Evolutionary conservation across 2,797 vertebrate species (phyloP).

Genomic region (Gymnodraco acuticeps): DNA sequence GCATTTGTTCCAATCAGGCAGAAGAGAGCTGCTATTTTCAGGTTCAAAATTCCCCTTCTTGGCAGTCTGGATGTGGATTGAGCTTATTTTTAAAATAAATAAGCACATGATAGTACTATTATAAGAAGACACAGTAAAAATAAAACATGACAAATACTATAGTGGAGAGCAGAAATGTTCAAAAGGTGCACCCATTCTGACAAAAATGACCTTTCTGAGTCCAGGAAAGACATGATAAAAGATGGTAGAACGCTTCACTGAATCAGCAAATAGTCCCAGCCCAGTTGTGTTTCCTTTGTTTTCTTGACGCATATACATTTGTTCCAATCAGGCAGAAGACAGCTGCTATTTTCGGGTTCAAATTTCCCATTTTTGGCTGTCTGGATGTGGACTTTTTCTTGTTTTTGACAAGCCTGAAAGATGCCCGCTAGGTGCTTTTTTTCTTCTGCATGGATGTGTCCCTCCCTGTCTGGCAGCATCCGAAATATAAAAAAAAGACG

Average conservation of each 20-base stretch:
- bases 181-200: too few relatives aligned
- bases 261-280: conserved; percentile 71
- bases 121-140: too few relatives aligned
- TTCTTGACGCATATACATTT: conserved; percentile 70
- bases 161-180: too few relatives aligned
- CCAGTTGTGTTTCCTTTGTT: conserved; percentile 68
- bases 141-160: too few relatives aligned
- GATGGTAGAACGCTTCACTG: too few relatives aligned
- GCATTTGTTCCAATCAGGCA: conserved; percentile 79
- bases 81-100: too few relatives aligned
- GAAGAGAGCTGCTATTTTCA: conserved; percentile 75
- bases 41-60: conserved; percentile 61
- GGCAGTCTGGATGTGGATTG: not conserved
- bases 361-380: conserved; percentile 64
- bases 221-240: too few relatives aligned
- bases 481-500: conserved; percentile 68
- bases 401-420: conserved; percentile 71
- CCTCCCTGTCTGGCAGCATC: conserved; percentile 66
- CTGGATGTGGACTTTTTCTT: conserved; percentile 61
- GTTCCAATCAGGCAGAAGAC: conserved; percentile 77
- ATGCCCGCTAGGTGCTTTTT: conserved; percentile 76
- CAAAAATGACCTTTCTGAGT: too few relatives aligned
- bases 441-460: conserved; percentile 68
- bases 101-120: too few relatives aligned
- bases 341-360: conserved; percentile 73